Conservation (phyloP, 2,113 vertebrate species). For the Crotalus tigris region DNA sequence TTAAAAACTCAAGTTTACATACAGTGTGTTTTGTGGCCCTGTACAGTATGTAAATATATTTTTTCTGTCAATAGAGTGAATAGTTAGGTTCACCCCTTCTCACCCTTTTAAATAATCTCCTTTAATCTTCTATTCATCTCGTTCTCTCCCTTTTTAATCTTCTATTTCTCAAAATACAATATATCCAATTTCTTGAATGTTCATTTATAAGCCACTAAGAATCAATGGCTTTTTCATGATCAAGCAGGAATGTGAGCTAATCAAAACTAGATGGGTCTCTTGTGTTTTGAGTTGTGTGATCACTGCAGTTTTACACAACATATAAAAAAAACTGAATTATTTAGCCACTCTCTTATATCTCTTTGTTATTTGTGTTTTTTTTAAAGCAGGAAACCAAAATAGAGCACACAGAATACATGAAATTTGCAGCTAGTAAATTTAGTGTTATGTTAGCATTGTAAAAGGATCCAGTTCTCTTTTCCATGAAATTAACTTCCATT, state of each 20-base stretch:
- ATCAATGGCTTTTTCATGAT: constrained; percentile 40
- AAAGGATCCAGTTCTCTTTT: constrained; percentile 44
- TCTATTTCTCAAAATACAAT: constrained; percentile 2
- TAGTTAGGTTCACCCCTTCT: neutral
- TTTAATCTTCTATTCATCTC: neutral
- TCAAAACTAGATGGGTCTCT: constrained; percentile 25
- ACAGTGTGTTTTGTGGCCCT: neutral
- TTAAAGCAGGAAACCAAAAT: constrained; percentile 41
- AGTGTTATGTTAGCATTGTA: constrained; percentile 25
- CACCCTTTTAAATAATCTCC: neutral
- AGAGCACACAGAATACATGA: constrained; percentile 14
- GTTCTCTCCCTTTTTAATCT: neutral
- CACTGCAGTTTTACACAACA: neutral
- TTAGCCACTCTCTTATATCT: constrained; percentile 11
- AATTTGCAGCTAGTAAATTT: constrained; percentile 25
- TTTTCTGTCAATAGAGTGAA: neutral
- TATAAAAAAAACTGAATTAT: constrained; percentile 19
- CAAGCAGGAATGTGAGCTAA: constrained; percentile 15
- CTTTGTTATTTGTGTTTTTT: constrained; percentile 47
- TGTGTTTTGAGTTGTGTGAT: neutral
- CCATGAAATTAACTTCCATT: constrained; percentile 21
- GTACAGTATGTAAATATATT: neutral
- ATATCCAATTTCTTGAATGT: neutral
- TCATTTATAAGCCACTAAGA: constrained; percentile 1
- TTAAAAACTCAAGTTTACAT: neutral